Base-by-base conservation (phyloP, 1,140 invertebrate genomes). In the Armadillidium nasatum region DNA sequence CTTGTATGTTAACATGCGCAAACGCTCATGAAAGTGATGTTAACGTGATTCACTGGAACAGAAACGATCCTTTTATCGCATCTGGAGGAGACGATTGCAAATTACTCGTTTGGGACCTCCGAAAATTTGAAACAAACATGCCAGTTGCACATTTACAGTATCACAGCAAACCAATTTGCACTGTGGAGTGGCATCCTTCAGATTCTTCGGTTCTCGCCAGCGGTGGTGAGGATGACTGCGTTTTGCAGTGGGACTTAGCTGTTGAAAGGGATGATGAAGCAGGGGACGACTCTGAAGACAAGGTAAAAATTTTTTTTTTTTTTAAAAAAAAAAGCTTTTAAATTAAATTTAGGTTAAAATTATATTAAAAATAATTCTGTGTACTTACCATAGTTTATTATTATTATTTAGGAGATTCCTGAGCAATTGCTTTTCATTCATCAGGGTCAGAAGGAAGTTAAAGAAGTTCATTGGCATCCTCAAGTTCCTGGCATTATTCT, bases 1-100 rank as follows among this genome's bases (percentile, higher is more conserved):
- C 95, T 0, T 96, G 94, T 83, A 98, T 97, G 91, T 83, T 98
- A 44, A 93, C 92, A n/a, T 89, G 90, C 70, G 86, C 89, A 75
- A 89, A 94, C 81, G 93, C 96, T 44, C 98, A 99, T 85, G 86
- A 91, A 72, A 90, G 89, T 79, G 98, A 99, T 87, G 89, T 99
- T 0, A 99, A 99, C 88, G 97, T 99, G 1, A 95, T 99, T 79
- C 93, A 92, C 78, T 99, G 98, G 98, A 99, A 98, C 86, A 88
- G 84, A 78, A 90, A 89, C 82, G 96, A 98, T 84, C 92, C 92
- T 7, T 94, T 96, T 82, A 92, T 98, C 81, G 89, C 92, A 4
- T 95, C 94, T 81, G 95, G 93, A 83, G 96, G 97, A 75, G 98
- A 99, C 87, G 98, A 99, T 88, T 95, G 95, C 0, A 88, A 91